Percentiles rank a stretch among this genome's conserved stretches.
These are phyloP conservation scores for Anser cygnoides DNA, from an alignment of 2,113 vertebrate genomes.

Conservation along the genomic window DNA sequence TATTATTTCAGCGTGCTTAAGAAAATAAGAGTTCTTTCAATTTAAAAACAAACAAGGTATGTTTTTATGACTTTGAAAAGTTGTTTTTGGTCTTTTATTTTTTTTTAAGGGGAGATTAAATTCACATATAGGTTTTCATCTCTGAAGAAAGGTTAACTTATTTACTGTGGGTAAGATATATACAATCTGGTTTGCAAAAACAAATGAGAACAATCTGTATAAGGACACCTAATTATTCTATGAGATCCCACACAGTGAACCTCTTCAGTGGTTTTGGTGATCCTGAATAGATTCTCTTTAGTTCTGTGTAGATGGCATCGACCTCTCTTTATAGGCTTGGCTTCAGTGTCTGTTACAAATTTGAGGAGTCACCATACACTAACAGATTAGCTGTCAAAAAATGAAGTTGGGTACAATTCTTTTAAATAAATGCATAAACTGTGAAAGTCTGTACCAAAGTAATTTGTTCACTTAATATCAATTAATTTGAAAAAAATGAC, in stretches of 20 bases:
- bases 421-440: neutral
- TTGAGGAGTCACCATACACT: neutral
- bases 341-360: neutral
- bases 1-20: conserved; percentile 14
- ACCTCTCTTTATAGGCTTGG: neutral
- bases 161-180: neutral
- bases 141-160: neutral
- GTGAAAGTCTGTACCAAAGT: neutral
- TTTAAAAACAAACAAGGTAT: neutral
- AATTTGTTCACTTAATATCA: neutral
- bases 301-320: neutral
- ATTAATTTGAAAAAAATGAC: neutral
- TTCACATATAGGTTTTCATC: neutral
- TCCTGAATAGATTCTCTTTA: neutral
- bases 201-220: neutral
- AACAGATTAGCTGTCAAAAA: neutral
- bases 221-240: neutral
- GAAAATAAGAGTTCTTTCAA: conserved; percentile 21
- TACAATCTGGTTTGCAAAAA: neutral
- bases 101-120: neutral
- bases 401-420: neutral
- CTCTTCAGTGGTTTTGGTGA: neutral
- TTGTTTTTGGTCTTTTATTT: neutral
- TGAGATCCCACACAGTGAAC: neutral
- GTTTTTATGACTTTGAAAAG: conserved; percentile 1